A percentile compares a stretch with the other conserved stretches of the same genome.
Evolutionary conservation across 2,113 vertebrate species (phyloP).

Genomic region (Passer montanus): DNA sequence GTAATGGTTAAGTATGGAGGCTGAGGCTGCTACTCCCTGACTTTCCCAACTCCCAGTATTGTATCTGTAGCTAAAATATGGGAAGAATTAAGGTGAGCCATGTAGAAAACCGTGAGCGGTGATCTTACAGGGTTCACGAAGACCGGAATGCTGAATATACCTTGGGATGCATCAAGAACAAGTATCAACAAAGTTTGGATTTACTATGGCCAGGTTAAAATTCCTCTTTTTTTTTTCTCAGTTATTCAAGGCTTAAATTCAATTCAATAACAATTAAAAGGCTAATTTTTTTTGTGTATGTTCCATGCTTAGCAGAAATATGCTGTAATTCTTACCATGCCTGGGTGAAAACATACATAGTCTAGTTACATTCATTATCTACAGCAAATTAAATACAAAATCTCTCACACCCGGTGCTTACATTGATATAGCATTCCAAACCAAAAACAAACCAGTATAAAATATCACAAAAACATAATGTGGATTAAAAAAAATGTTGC

Average conservation of each 20-base stretch:
- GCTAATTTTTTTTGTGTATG: neutral
- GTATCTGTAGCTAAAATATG: neutral
- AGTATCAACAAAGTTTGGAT: neutral
- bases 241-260: neutral
- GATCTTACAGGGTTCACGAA: neutral
- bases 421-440: neutral
- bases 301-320: neutral
- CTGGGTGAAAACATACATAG: neutral
- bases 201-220: neutral
- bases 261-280: neutral
- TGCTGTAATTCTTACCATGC: neutral
- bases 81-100: neutral
- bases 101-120: neutral
- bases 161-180: neutral
- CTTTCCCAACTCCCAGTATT: neutral
- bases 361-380: neutral
- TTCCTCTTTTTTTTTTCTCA: neutral
- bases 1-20: neutral
- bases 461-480: neutral
- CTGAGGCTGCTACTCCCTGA: neutral
- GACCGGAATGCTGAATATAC: neutral
- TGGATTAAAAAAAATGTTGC: neutral
- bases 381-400: conserved; percentile 4
- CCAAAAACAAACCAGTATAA: neutral
- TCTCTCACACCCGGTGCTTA: neutral